phyloP scores from a whole-genome alignment of 2,888 invertebrate genomes.

The Monochamus alternatus region DNA sequence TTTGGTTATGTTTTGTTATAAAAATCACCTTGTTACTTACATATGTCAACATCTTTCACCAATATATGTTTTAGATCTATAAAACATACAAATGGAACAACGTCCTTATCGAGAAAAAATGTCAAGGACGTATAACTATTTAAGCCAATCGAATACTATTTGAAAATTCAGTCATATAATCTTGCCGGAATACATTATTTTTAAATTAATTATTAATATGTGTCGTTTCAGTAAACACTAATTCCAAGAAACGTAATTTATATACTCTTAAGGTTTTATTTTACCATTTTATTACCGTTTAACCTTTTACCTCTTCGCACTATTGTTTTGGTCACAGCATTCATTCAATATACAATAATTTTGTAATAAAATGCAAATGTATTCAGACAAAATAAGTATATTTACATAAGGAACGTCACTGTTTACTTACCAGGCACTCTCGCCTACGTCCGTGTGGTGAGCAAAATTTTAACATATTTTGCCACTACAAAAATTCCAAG shows the following conservation, averaged over 20 bases:
- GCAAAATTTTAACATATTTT: slow-evolving; percentile 70
- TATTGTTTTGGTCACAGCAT: neutral
- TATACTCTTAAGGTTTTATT: neutral
- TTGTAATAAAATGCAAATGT: neutral
- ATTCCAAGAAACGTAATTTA: neutral
- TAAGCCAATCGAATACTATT: too few relatives aligned
- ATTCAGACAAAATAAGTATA: neutral
- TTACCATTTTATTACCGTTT: neutral
- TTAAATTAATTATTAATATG: too few relatives aligned
- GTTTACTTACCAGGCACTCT: slow-evolving; percentile 57
- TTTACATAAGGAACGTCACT: neutral
- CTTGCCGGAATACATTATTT: too few relatives aligned
- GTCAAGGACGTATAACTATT: too few relatives aligned
- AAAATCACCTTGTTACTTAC: too few relatives aligned
- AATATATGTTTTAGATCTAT: too few relatives aligned
- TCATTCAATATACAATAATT: neutral
- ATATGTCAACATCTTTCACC: too few relatives aligned
- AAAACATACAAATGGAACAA: too few relatives aligned
- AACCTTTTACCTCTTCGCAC: neutral
- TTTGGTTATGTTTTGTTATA: too few relatives aligned
- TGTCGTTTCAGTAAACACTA: neutral
- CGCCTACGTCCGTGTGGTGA: slow-evolving; percentile 64
- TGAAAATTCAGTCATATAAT: too few relatives aligned
- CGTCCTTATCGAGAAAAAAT: too few relatives aligned
- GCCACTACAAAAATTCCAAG: neutral